phyloP scores from a whole-genome alignment of 2,888 invertebrate species.

The Galeruca laticollis region DNA sequence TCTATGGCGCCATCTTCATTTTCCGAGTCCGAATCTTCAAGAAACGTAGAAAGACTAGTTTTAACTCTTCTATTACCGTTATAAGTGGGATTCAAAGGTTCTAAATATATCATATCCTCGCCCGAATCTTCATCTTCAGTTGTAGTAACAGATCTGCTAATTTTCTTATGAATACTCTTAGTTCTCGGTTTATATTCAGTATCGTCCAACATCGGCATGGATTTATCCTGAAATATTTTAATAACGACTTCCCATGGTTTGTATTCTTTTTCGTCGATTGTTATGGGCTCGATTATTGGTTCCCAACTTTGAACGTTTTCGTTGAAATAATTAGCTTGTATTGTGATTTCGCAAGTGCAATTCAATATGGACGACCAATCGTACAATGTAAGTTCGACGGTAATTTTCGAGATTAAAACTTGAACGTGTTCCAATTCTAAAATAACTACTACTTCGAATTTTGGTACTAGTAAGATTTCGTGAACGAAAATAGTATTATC shows the following conservation, averaged over 20 bases:
- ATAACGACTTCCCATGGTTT: slow-evolving; percentile 80
- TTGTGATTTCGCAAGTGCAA: slow-evolving; percentile 64
- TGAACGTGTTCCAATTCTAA: slow-evolving; percentile 76
- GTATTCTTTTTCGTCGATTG: slow-evolving; percentile 75
- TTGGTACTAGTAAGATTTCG: slow-evolving; percentile 59
- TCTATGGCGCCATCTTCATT: slow-evolving; percentile 79
- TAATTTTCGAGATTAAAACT: slow-evolving; percentile 70
- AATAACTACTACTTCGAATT: slow-evolving; percentile 73
- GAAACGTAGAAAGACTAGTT: slow-evolving; percentile 69
- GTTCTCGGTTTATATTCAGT: slow-evolving; percentile 54
- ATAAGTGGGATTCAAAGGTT: slow-evolving; percentile 60
- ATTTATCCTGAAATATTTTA: slow-evolving; percentile 71
- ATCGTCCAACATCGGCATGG: slow-evolving; percentile 59
- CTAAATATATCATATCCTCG: slow-evolving; percentile 66
- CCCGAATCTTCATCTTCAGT: slow-evolving; percentile 64
- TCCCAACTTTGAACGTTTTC: slow-evolving; percentile 76
- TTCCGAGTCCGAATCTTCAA: slow-evolving; percentile 80
- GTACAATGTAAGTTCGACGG: slow-evolving; percentile 72
- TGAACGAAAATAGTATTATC: slow-evolving; percentile 41
- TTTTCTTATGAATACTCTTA: slow-evolving; percentile 48
- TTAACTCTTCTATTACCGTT: slow-evolving; percentile 64
- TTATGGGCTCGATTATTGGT: slow-evolving; percentile 83
- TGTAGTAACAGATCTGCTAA: slow-evolving; percentile 57
- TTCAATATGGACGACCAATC: slow-evolving; percentile 75
- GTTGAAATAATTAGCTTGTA: slow-evolving; percentile 68